Evolutionary conservation across 2,797 vertebrate species (phyloP), one percentile per base, ranked within the genome.

Genomic region (Myotis myotis): DNA sequence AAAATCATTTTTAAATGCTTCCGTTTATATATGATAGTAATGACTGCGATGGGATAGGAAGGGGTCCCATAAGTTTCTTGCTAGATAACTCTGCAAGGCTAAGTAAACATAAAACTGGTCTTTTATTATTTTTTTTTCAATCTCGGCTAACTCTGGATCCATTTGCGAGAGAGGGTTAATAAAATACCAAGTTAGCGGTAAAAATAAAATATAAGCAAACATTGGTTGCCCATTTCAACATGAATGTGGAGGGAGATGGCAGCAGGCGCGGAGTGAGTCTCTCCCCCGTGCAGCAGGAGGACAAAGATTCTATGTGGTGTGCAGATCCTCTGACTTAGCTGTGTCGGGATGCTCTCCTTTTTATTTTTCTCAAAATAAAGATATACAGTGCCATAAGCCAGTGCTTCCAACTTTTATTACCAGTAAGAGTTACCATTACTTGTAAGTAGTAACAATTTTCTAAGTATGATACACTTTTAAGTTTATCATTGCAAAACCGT

Each of bases 341-440:
- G 89, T 95, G 74, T 88, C 44, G 44, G 15, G 0, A 53, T 66
- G 68, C 71, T 94, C 92, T 64, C 5, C 89, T 98, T 98, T 98
- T 93, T 97, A 96, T 96, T 98, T 96, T 93, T 94, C 68, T 97
- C 78, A 96, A 88, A 96, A 96, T 70, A 96, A 97, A 96, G 79
- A 91, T 64, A n/a, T 15, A 28, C 15, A 91, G 5, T 33, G 28
- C 41, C 92, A 36, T 80, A 93, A 96, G 80, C 53, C 85, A 92
- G 28, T 57, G 92, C 72, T 70, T 83, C 33, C 19, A n/a, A 49
- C 10, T 28, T 13, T 30, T 82, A 76, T 57, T 28, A 22, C 13
- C 30, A 8, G 25, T 6, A 68, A 89, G 15, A 19, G 28, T 44
- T 53, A 78, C 16, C 68, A 80, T 72, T 38, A 38, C 33, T 49